Percentiles rank a stretch among this genome's conserved stretches.
Conservation (phyloP, 2,113 vertebrate genomes). For the Tragelaphus scriptus region DNA sequence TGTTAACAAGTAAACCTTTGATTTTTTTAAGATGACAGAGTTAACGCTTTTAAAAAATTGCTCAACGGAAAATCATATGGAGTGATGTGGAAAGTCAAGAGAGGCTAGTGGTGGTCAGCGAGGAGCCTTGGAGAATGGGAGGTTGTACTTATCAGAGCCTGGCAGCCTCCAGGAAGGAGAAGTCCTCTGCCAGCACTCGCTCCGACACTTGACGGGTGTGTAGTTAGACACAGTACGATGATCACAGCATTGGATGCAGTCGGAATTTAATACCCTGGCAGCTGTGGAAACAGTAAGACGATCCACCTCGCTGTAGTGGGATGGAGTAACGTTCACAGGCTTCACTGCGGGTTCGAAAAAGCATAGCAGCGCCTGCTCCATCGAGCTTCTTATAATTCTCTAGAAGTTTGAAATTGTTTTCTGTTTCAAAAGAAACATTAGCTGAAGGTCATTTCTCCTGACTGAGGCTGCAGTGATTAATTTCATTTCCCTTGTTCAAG, state of each 20-base stretch:
- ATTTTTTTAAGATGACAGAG: constrained; percentile 20
- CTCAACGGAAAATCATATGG: not conserved
- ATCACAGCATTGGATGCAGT: constrained; percentile 78
- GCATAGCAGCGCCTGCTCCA: constrained; percentile 1
- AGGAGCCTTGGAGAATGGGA: constrained; percentile 55
- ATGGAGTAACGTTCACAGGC: constrained; percentile 72
- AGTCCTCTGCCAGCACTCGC: constrained; percentile 53
- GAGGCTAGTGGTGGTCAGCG: not conserved
- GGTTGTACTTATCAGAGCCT: constrained; percentile 33
- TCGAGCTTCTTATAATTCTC: constrained; percentile 35
- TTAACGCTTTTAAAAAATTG: not conserved
- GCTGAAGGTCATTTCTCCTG: constrained; percentile 54
- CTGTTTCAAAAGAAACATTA: not conserved
- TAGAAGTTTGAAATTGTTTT: constrained; percentile 28
- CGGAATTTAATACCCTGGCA: constrained; percentile 82
- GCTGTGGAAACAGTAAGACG: constrained; percentile 87
- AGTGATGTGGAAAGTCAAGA: constrained; percentile 21
- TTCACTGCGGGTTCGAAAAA: constrained; percentile 54
- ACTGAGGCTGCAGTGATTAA: constrained; percentile 47
- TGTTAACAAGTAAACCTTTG: constrained; percentile 24
- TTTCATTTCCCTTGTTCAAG: constrained; percentile 51
- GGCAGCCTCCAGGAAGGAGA: constrained; percentile 55
- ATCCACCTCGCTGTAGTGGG: constrained; percentile 74
- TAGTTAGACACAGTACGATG: constrained; percentile 73
- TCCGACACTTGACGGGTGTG: constrained; percentile 71